Percentiles rank a stretch among this genome's conserved stretches.
phyloP scores from a whole-genome alignment of 1,140 invertebrate genomes.

The Ruditapes philippinarum region DNA sequence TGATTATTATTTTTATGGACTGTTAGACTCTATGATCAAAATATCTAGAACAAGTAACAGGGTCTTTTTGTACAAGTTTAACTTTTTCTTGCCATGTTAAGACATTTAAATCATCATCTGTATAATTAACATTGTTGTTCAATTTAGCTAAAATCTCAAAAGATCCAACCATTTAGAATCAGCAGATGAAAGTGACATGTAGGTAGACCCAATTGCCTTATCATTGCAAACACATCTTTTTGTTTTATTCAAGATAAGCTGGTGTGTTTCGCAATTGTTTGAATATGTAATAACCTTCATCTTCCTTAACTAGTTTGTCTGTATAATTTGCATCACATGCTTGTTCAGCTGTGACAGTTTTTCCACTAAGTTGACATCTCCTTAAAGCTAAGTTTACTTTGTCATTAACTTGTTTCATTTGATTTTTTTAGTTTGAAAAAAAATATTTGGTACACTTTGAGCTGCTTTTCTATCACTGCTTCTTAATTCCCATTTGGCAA shows the following conservation, averaged over 20 bases:
- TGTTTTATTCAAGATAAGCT: constrained; percentile 67
- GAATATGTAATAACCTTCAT: constrained; percentile 73
- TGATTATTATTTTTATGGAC: constrained; percentile 59
- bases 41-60: constrained; percentile 72
- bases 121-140: constrained; percentile 48
- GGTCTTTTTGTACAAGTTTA: constrained; percentile 65
- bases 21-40: constrained; percentile 69
- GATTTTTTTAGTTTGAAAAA: constrained; percentile 70
- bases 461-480: constrained; percentile 39
- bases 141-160: constrained; percentile 65
- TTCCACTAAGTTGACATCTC: constrained; percentile 61
- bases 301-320: constrained; percentile 63
- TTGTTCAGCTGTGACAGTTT: constrained; percentile 64
- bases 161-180: constrained; percentile 72
- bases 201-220: constrained; percentile 72
- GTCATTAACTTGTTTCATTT: constrained; percentile 69
- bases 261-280: constrained; percentile 69
- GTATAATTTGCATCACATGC: constrained; percentile 1
- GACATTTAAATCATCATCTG: constrained; percentile 61
- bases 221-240: constrained; percentile 78
- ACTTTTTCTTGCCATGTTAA: constrained; percentile 60
- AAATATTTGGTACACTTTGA: constrained; percentile 45
- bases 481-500: constrained; percentile 57
- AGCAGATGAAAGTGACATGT: constrained; percentile 71
- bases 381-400: constrained; percentile 62